Conservation (phyloP, 2,113 vertebrate genomes). For the Pelecanus crispus region DNA sequence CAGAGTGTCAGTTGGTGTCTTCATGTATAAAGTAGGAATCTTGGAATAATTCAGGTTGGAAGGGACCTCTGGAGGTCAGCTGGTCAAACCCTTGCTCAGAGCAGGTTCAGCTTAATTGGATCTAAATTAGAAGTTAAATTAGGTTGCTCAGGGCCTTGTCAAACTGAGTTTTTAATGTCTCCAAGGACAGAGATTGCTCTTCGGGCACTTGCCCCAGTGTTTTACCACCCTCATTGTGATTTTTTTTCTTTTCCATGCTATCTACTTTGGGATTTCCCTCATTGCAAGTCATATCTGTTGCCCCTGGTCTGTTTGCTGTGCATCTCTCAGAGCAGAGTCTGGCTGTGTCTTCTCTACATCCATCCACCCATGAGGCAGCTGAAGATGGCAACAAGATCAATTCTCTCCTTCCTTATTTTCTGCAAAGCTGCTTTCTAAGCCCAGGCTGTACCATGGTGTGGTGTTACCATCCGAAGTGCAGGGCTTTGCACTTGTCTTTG, state of each 20-base stretch:
- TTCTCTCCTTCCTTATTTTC: not conserved
- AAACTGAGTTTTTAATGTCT: not conserved
- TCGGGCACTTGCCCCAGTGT: not conserved
- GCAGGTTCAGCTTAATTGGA: not conserved
- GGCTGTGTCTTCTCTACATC: not conserved
- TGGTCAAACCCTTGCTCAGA: not conserved
- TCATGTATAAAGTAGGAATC: not conserved
- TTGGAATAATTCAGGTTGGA: not conserved
- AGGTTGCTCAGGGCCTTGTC: not conserved
- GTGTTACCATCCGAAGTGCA: not conserved
- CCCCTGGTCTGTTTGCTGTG: not conserved
- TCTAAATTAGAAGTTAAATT: not conserved
- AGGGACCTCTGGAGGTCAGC: not conserved
- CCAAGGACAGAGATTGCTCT: not conserved
- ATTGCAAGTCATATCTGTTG: not conserved
- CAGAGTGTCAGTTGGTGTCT: not conserved
- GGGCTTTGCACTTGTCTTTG: not conserved
- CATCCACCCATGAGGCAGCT: not conserved
- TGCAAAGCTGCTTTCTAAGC: not conserved
- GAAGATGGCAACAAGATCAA: not conserved
- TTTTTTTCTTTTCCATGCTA: not conserved
- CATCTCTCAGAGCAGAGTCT: not conserved
- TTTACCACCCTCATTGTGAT: not conserved
- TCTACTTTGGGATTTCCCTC: not conserved
- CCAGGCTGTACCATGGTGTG: not conserved